Evolutionary conservation across 2,113 vertebrate species (phyloP).

Genomic region (Illadopsis cleaveri): DNA sequence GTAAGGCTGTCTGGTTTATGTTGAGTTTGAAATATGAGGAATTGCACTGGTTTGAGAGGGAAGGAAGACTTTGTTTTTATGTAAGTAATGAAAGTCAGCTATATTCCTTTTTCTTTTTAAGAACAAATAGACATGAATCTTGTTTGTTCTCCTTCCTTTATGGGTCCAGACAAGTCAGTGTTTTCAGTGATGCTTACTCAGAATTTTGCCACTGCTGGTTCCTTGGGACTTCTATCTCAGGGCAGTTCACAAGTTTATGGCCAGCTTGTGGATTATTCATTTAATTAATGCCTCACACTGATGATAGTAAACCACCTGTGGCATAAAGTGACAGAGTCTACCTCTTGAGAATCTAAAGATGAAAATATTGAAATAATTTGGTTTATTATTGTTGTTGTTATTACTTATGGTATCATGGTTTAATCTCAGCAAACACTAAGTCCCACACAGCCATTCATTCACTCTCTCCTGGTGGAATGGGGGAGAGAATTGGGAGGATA

Average conservation of each 20-base stretch:
- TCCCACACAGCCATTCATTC: fast-evolving
- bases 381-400: neutral
- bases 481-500: neutral
- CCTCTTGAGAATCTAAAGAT: neutral
- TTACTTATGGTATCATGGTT: neutral
- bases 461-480: no score
- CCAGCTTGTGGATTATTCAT: neutral
- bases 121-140: neutral
- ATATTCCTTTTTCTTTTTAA: neutral
- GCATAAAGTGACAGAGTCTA: neutral
- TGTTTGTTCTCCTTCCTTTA: neutral
- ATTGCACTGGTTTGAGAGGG: neutral
- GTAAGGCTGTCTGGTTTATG: neutral
- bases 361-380: neutral
- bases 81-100: neutral
- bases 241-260: neutral
- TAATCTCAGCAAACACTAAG: neutral
- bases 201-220: neutral
- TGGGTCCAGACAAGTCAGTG: neutral
- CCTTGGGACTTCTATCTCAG: neutral
- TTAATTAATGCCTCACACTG: neutral
- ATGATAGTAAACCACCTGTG: neutral
- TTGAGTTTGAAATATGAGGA: neutral
- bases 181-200: neutral
- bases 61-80: neutral